Conservation (phyloP, 2,888 invertebrate genomes). For the Nephrotoma appendiculata region DNA sequence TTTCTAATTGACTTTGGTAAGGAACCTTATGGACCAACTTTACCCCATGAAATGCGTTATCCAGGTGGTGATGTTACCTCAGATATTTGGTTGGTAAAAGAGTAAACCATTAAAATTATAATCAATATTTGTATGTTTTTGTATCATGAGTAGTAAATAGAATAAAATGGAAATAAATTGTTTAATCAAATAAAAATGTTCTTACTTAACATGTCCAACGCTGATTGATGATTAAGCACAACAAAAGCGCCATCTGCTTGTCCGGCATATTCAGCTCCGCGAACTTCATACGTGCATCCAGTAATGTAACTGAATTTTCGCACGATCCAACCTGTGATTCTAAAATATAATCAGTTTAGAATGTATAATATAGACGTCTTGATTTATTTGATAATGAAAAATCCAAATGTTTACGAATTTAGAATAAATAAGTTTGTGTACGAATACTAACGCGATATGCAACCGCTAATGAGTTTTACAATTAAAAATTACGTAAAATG, state of each 20-base stretch:
- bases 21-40: constrained; percentile 73
- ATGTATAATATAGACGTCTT: background rate
- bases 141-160: background rate
- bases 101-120: constrained; percentile 19
- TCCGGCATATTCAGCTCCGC: constrained; percentile 61
- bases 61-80: constrained; percentile 97
- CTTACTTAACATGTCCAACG: constrained; percentile 69
- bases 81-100: constrained; percentile 71
- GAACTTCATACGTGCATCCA: constrained; percentile 56
- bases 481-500: too few species aligned
- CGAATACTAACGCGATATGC: too few species aligned
- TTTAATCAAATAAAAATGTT: constrained; percentile 6
- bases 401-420: background rate
- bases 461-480: too few species aligned
- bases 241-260: constrained; percentile 63
- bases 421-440: too few species aligned
- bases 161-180: background rate
- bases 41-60: constrained; percentile 95
- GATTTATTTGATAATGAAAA: background rate
- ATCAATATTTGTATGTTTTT: constrained; percentile 1
- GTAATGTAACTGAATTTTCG: constrained; percentile 22
- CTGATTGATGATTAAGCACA: constrained; percentile 79
- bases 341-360: background rate
- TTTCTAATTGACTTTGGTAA: constrained; percentile 84
- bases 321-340: background rate